phyloP scores from a whole-genome alignment of 2,797 vertebrate species.

The Ambastaia sidthimunki region DNA sequence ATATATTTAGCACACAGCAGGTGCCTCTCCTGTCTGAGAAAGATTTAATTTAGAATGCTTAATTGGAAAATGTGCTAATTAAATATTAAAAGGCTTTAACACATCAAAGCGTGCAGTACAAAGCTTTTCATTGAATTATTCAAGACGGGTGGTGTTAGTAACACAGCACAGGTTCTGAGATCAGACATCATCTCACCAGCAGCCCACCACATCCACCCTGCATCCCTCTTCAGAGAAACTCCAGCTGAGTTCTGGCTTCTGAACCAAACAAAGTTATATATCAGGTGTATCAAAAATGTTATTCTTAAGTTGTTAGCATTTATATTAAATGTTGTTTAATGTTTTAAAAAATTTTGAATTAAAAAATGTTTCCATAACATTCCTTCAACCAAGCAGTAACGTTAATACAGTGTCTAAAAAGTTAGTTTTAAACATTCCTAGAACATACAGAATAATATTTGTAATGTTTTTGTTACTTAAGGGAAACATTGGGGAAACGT shows the following conservation, averaged over 20 bases:
- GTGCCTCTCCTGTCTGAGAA: constrained; percentile 14
- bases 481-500: no score
- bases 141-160: constrained; percentile 45
- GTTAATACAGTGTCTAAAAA: no score
- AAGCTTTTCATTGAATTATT: constrained; percentile 69
- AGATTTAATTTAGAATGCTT: constrained; percentile 60
- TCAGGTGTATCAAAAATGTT: no score
- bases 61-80: constrained; percentile 63
- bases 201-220: background rate
- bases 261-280: no score
- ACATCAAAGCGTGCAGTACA: constrained; percentile 66
- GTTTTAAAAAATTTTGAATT: no score
- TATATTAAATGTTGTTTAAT: no score
- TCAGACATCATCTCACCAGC: constrained; percentile 36
- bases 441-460: no score
- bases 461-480: no score
- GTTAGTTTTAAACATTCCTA: no score
- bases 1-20: background rate
- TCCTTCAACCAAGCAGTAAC: no score
- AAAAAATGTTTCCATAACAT: no score
- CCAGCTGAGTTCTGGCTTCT: background rate
- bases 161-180: constrained; percentile 29
- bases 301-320: no score
- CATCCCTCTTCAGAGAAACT: background rate
- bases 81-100: constrained; percentile 66